These are phyloP conservation scores for Aethina tumida DNA, from an alignment of 1,140 invertebrate genomes.

Conservation along the genomic window DNA sequence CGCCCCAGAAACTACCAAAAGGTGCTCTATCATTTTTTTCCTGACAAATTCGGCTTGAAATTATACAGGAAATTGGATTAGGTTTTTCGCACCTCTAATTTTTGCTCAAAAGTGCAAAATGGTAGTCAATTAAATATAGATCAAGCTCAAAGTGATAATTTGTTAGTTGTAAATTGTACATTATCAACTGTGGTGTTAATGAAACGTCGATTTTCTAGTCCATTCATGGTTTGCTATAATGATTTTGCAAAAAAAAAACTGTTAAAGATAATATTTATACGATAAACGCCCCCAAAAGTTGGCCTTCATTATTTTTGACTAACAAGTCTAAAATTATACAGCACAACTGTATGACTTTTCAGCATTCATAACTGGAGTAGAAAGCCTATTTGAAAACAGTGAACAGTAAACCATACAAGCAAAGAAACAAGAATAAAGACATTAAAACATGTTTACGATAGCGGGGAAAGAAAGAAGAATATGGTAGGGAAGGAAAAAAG, in stretches of 20 bases:
- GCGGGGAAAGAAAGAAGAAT: too few relatives aligned
- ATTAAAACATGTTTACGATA: too few relatives aligned
- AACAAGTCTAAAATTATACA: too few relatives aligned
- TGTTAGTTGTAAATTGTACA: constrained; percentile 2
- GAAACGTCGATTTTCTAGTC: too few relatives aligned
- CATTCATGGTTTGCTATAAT: too few relatives aligned
- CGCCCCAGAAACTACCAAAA: not conserved
- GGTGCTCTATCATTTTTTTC: not conserved
- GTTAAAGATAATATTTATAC: too few relatives aligned
- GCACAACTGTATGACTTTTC: too few relatives aligned
- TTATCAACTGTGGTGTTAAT: too few relatives aligned
- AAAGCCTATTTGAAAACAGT: constrained; percentile 4
- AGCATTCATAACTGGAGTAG: constrained; percentile 1
- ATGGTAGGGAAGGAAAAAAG: constrained; percentile 2
- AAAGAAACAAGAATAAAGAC: constrained; percentile 7
- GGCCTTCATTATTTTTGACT: too few relatives aligned
- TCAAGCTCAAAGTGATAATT: not conserved
- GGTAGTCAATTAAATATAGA: not conserved
- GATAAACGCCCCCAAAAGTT: too few relatives aligned
- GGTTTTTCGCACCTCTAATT: not conserved
- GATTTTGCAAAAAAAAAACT: too few relatives aligned
- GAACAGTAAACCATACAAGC: not conserved
- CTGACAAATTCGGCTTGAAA: not conserved
- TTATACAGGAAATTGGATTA: not conserved
- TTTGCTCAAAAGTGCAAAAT: not conserved